Evolutionary conservation across 2,113 vertebrate genomes (phyloP), one percentile per base, ranked within the genome.

Genomic region (Corvus hawaiiensis): DNA sequence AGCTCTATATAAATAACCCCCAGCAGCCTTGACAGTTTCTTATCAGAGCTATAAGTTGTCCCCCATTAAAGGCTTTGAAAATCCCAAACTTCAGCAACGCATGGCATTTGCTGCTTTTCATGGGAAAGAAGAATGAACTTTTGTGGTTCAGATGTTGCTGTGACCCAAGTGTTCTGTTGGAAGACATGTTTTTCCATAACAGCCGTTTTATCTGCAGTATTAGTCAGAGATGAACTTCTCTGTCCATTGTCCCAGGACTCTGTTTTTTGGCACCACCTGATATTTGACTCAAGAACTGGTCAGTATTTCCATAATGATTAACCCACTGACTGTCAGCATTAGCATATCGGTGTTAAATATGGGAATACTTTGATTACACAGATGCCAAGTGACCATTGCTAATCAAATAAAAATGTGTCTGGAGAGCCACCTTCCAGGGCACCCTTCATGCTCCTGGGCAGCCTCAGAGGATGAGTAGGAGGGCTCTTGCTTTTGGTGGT

Each of bases 251-350:
- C 59, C 82, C 7, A 14, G 35, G 84, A 39, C 81, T 91, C 84
- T 85, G 84, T 0, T 88, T 95, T 96, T 93, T 96, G 93, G 87
- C 94, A 96, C 48, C 63, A 93, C 79, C 84, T 94, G 87, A 83
- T 73, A 86, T 64, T 94, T 94, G 84, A 96, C 90, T 96, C 94
- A 94, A 80, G 82, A 77, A 86, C n/a, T 59, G 67, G 81, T 94
- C 94, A 90, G 92, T 84, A 90, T 95, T 97, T 96, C 91, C 93
- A 52, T 63, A 83, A 96, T 88, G 79, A 96, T 96, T 96, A 96
- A 96, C 78, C 75, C 85, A 77, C 59, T 39, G 9, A 83, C 86
- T 85, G 67, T 91, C 72, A 85, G 80, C n/a, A 35, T 93, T 79
- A 62, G 41, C 30, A 76, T 75, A 63, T 63, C 0, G 0, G 13